These are phyloP conservation scores for Lithobates pipiens DNA, from an alignment of 2,797 vertebrate species.

Conservation along the genomic window DNA sequence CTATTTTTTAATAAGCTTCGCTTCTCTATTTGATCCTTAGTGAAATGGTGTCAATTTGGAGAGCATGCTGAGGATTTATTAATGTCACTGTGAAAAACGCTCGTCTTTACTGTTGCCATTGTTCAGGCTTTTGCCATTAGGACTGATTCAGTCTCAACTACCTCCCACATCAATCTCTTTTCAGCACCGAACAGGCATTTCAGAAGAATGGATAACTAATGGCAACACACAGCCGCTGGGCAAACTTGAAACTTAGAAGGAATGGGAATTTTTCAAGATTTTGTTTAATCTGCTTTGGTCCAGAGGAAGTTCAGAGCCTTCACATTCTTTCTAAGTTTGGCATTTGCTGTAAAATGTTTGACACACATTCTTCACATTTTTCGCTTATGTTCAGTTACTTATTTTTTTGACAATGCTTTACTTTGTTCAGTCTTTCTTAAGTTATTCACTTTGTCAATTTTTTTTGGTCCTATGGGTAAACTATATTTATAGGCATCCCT, in stretches of 20 bases:
- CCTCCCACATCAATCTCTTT: conserved; percentile 30
- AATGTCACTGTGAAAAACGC: neutral
- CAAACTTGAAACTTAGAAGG: neutral
- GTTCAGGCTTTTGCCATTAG: conserved; percentile 32
- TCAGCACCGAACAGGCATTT: neutral
- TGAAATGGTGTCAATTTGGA: conserved; percentile 31
- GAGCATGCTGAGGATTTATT: conserved; percentile 20
- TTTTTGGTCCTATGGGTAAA: too few relatives aligned
- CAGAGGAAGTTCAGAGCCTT: neutral
- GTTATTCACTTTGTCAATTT: too few relatives aligned
- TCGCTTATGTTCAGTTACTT: neutral
- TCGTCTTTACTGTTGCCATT: conserved; percentile 39
- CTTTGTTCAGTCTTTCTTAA: too few relatives aligned
- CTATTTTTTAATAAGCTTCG: conserved; percentile 35
- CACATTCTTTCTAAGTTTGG: neutral
- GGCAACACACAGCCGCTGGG: neutral
- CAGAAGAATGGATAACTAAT: conserved; percentile 35
- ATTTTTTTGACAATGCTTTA: neutral
- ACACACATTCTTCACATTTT: neutral
- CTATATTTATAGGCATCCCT: too few relatives aligned
- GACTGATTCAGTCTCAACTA: conserved; percentile 10
- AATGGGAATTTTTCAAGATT: neutral
- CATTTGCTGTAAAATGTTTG: neutral
- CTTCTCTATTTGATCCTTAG: conserved; percentile 24
- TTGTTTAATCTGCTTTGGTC: neutral